Conservation (phyloP, 2,113 vertebrate genomes). For the Eulemur macaco region DNA sequence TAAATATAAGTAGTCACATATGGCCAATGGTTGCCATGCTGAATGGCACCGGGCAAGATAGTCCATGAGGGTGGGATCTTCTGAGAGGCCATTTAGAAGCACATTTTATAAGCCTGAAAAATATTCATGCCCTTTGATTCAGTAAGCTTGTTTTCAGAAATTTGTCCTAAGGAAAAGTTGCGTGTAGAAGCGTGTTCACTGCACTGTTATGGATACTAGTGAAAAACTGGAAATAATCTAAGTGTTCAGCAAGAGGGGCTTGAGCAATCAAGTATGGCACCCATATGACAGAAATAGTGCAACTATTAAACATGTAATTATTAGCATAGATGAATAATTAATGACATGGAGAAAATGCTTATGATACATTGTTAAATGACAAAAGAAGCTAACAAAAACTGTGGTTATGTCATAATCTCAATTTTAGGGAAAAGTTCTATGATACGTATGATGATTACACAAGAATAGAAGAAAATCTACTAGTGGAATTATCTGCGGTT, state of each 20-base stretch:
- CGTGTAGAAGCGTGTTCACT: not conserved
- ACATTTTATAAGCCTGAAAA: not conserved
- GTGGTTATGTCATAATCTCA: not conserved
- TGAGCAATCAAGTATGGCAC: not conserved
- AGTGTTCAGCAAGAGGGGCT: not conserved
- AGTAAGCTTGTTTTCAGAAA: not conserved
- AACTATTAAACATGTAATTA: not conserved
- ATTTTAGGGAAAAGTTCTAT: not conserved
- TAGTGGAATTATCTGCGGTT: not conserved
- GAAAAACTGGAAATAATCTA: not conserved
- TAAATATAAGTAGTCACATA: not conserved
- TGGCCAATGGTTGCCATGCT: not conserved
- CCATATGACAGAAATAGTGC: not conserved
- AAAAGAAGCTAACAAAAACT: not conserved
- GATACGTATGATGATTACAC: not conserved
- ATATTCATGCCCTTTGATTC: not conserved
- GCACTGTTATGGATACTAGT: not conserved
- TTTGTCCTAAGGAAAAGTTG: not conserved
- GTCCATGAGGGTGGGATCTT: fast-evolving
- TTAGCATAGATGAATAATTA: not conserved
- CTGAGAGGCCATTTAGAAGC: not conserved
- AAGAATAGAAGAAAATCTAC: not conserved
- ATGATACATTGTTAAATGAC: not conserved
- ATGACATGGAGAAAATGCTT: not conserved
- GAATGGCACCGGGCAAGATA: not conserved